Evolutionary conservation across 92 coral and sea anemone species (phyloP), one percentile per base, ranked within the genome.

Genomic region (Pocillopora meandrina): DNA sequence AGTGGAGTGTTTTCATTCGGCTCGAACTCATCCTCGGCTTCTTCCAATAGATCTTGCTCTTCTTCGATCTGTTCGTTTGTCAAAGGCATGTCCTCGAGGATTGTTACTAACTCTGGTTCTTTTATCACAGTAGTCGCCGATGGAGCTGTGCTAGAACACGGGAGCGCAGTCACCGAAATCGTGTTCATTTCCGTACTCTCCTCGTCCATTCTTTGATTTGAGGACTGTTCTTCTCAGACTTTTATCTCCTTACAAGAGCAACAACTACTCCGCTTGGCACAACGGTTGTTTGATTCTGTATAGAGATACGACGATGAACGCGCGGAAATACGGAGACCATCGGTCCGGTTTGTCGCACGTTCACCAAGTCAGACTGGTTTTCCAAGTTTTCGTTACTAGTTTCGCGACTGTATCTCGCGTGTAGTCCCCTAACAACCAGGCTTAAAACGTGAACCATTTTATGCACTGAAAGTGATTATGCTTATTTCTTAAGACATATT

Each of bases 21-120:
- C 52, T 82, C 91, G 52, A 61, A 79, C 55, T 85, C 86, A 14
- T 81, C 88, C 34, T 66, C 71, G 60, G 73, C 85, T n/a, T 82
- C 90, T 66, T 91, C 92, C n/a, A 73, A 74, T 3, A 72, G 74
- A 12, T 87, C 90, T 59, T 87, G 92, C 56, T 91, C 95, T 85
- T 88, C 90, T 78, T 91, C 95, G 55, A 87, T 84, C 49, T 91
- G 92, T 72, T 91, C 92, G 19, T 71, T 85, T 26, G 95, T 91
- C 79, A 91, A 79, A 18, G 92, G 92, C 76, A 88, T 78, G 62
- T 65, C 92, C 61, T 91, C 95, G 72, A 88, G 60, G 64, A 91
- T 91, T 14, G 95, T 91, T 16, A 91, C 92, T 18, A 91, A 82
- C 20, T 91, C 95, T 11, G 95, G 95, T 69, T 91, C 95, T 78